Evolutionary conservation across 2,797 vertebrate genomes (phyloP), one percentile per base, ranked within the genome.

Genomic region (Girardinus metallicus): DNA sequence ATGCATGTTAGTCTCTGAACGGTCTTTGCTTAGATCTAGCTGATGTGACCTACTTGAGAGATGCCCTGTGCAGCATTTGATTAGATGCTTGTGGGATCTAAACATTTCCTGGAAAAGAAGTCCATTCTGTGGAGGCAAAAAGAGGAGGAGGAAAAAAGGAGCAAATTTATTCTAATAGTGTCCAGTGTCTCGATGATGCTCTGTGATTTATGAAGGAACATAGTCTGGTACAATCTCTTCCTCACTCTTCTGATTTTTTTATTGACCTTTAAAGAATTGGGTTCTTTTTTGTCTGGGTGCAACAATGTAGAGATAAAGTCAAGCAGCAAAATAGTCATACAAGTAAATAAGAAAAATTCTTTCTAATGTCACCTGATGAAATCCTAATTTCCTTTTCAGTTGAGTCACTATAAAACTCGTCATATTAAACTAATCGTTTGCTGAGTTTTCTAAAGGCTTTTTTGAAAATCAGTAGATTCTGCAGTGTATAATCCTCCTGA

Each of bases 161-260:
- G 78, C 75, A 78, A 84, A 94, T 89, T 78, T 93, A 93, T 92
- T 92, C 90, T 74, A 81, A 51, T 53, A 78, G 85, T 34, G 83
- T 80, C 83, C 83, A 80, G 15, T 71, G 86, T 74, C 82, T 81
- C 82, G 60, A 18, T 73, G 87, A 91, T 84, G 80, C 26, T 5
- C 83, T 92, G 91, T 91, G 83, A 92, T 92, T 93, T 77, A 77
- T 76, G 83, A 85, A 71, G 80, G 80, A 55, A 80, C 85, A 46
- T 80, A 80, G 83, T 75, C 75, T 79, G 80, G 77, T 80, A 88
- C 83, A 79, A 78, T 83, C 73, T 80, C 49, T 39, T 16, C 70
- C n/a, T 21, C 9, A 57, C 74, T 80, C 87, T 83, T 79, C 64
- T 31, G 90, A 79, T 9, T 49, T 87, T 90, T 83, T 90, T 85